Evolutionary conservation across 2,113 vertebrate genomes (phyloP).

Genomic region (Paracanthobrama guichenoti): DNA sequence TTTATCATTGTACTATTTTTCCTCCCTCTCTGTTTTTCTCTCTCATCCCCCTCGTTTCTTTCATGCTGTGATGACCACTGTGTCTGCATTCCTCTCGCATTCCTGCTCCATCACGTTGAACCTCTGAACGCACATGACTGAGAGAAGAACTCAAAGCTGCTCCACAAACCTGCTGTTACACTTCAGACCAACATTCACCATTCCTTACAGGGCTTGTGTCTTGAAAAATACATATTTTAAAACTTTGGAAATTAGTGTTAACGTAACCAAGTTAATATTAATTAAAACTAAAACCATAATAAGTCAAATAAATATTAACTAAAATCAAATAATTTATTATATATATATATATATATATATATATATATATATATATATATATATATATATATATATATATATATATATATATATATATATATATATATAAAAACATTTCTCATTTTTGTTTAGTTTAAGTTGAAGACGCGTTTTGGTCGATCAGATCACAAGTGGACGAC

Average conservation of each 20-base stretch:
- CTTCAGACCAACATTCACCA: neutral
- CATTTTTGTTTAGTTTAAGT: too few species aligned
- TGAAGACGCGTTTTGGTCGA: too few species aligned
- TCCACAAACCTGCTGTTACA: neutral
- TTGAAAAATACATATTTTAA: neutral
- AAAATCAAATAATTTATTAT: too few species aligned
- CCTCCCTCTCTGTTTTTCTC: neutral
- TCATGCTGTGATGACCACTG: constrained; percentile 27
- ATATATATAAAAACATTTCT: too few species aligned
- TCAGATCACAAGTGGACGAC: too few species aligned
- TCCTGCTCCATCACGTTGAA: constrained; percentile 29
- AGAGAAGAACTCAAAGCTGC: neutral
- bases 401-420: too few species aligned
- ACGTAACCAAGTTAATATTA: neutral
- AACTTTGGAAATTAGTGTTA: neutral
- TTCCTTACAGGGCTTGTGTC: neutral
- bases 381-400: too few species aligned
- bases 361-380: too few species aligned
- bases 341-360: too few species aligned
- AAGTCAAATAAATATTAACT: neutral
- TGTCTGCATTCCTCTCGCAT: constrained; percentile 30
- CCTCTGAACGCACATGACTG: constrained; percentile 26
- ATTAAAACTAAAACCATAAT: neutral
- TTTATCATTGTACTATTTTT: neutral
- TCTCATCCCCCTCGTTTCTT: neutral